These are phyloP conservation scores for Teleiodes luculella DNA, from an alignment of 2,888 invertebrate species.

Conservation along the genomic window DNA sequence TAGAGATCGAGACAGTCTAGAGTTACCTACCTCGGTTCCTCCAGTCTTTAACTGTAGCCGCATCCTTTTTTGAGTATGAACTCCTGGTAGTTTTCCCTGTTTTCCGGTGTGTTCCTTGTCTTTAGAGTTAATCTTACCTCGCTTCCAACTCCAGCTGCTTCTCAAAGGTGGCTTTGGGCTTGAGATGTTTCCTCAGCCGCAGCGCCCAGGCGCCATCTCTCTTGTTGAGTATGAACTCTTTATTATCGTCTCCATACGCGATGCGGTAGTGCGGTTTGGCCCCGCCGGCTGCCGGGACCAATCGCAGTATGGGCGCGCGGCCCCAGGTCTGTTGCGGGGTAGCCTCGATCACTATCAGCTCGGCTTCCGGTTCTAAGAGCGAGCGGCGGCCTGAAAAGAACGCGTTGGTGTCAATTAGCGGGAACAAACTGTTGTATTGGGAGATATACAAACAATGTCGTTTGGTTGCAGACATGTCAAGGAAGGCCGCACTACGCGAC, in stretches of 20 bases:
- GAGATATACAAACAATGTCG: too few relatives aligned
- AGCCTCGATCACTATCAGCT: constrained; percentile 55
- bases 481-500: too few relatives aligned
- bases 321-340: constrained; percentile 59
- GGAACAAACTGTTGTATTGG: too few relatives aligned
- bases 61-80: not conserved
- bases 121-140: constrained; percentile 26
- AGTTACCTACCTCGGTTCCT: not conserved
- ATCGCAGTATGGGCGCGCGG: constrained; percentile 57
- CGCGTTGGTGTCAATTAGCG: too few relatives aligned
- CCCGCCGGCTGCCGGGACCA: constrained; percentile 55
- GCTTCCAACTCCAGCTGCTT: constrained; percentile 65
- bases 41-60: too few relatives aligned
- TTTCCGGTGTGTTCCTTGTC: too few relatives aligned
- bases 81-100: too few relatives aligned
- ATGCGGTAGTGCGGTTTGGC: constrained; percentile 62
- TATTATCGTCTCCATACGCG: constrained; percentile 53
- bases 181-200: constrained; percentile 51
- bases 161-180: constrained; percentile 36
- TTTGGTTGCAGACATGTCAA: too few relatives aligned
- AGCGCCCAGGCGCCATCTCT: constrained; percentile 65
- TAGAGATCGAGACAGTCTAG: too few relatives aligned
- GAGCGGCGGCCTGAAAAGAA: constrained; percentile 56
- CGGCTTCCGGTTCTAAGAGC: constrained; percentile 55
- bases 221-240: constrained; percentile 55